These are phyloP conservation scores for Saiga tatarica DNA, from an alignment of 2,113 vertebrate genomes.

Conservation along the genomic window DNA sequence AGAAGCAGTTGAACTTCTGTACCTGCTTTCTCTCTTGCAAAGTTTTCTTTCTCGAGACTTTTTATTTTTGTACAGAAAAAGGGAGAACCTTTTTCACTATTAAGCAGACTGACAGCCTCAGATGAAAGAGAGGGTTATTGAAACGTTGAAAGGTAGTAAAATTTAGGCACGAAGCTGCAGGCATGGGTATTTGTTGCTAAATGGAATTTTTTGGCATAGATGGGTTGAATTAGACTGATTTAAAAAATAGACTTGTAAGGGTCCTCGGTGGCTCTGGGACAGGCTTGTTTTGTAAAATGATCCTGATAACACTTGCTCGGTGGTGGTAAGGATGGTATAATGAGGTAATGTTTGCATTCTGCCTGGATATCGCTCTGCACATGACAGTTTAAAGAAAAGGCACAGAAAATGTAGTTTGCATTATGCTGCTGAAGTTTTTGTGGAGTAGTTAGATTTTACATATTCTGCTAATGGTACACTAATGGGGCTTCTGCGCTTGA, in stretches of 20 bases:
- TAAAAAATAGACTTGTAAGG: not conserved
- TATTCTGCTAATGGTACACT: not conserved
- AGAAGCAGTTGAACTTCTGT: not conserved
- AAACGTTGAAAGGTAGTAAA: not conserved
- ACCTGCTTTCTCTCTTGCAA: not conserved
- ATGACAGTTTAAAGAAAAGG: not conserved
- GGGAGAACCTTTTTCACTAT: not conserved
- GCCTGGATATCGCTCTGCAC: rapidly evolving
- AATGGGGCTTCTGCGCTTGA: not conserved
- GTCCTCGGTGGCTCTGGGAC: not conserved
- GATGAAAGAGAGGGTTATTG: not conserved
- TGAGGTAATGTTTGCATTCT: not conserved
- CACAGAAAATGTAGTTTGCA: not conserved
- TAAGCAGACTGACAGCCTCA: not conserved
- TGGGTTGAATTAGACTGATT: not conserved
- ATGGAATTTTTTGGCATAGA: not conserved
- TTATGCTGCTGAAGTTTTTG: not conserved
- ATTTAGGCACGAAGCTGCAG: not conserved
- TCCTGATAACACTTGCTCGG: not conserved
- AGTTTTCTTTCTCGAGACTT: not conserved
- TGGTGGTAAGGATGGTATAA: not conserved
- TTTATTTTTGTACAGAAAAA: not conserved
- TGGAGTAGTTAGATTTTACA: not conserved
- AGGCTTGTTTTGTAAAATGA: not conserved
- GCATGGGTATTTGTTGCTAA: not conserved